A percentile compares a stretch with the other conserved stretches of the same genome.
Conservation (phyloP, 2,888 invertebrate genomes). For the Gonocerus acuteangulatus region DNA sequence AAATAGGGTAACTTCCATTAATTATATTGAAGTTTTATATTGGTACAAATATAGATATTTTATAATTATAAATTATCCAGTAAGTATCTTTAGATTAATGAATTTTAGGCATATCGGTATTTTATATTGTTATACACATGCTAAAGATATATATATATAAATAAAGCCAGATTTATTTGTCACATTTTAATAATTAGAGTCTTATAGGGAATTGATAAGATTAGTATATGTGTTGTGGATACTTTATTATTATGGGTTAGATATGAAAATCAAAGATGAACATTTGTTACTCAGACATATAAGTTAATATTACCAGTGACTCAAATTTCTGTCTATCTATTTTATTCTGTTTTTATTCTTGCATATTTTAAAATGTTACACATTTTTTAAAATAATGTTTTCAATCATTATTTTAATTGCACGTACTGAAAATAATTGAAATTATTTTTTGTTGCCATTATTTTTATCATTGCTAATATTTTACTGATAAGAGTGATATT, state of each 20-base stretch:
- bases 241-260: slow-evolving; percentile 7
- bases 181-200: slow-evolving; percentile 9
- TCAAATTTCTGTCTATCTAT: slow-evolving; percentile 7
- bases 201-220: slow-evolving; percentile 7
- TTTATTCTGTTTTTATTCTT: too few relatives aligned
- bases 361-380: too few relatives aligned
- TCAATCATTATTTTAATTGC: too few relatives aligned
- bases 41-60: slow-evolving; percentile 22
- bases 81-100: slow-evolving; percentile 23
- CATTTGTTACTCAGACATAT: slow-evolving; percentile 4
- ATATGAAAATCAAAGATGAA: slow-evolving; percentile 6
- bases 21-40: slow-evolving; percentile 15
- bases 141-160: slow-evolving; percentile 16
- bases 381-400: too few relatives aligned
- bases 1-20: slow-evolving; percentile 6
- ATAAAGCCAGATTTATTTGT: slow-evolving; percentile 9
- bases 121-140: slow-evolving; percentile 22
- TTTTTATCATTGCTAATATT: neutral
- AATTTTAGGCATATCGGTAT: slow-evolving; percentile 25
- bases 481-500: slow-evolving; percentile 12
- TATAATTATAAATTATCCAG: slow-evolving; percentile 10
- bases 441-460: neutral
- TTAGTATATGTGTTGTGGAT: slow-evolving; percentile 7
- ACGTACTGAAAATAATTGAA: too few relatives aligned
- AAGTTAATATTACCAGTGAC: neutral